These are phyloP conservation scores for Platypus cylindrus DNA, from an alignment of 2,888 invertebrate genomes.

Conservation along the genomic window DNA sequence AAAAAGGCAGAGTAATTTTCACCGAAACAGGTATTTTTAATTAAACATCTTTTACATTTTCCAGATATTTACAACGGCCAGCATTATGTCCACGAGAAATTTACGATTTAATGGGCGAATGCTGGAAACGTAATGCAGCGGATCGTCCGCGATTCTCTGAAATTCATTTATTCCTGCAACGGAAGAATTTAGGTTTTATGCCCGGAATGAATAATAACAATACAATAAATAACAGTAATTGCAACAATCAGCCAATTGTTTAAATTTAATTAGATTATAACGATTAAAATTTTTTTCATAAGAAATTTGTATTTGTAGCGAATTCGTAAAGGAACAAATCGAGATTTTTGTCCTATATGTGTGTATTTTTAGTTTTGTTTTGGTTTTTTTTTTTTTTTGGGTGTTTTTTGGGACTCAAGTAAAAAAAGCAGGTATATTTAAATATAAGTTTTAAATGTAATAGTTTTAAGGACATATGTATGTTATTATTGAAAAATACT, in stretches of 20 bases:
- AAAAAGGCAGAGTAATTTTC: no score
- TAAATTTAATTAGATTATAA: no score
- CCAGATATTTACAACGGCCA: constrained; percentile 45
- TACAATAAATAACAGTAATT: no score
- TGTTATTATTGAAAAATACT: no score
- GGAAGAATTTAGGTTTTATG: constrained; percentile 55
- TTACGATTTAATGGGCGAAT: constrained; percentile 83
- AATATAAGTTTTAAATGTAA: no score
- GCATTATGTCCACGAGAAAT: constrained; percentile 74
- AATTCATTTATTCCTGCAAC: constrained; percentile 69
- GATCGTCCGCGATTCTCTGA: constrained; percentile 79
- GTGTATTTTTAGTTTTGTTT: constrained; percentile 6
- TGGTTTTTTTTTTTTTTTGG: no score
- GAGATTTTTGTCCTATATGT: constrained; percentile 2
- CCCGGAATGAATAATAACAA: constrained; percentile 36
- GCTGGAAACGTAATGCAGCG: constrained; percentile 72
- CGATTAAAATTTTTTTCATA: not conserved
- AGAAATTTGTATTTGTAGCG: not conserved
- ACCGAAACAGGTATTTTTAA: no score
- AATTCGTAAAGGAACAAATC: constrained; percentile 2
- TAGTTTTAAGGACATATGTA: no score
- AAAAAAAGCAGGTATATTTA: no score
- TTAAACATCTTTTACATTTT: not conserved
- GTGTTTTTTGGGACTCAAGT: constrained; percentile 13
- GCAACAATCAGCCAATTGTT: constrained; percentile 6